Evolutionary conservation across 2,888 invertebrate species (phyloP), one percentile per base, ranked within the genome.

Genomic region (Gerris lacustris): DNA sequence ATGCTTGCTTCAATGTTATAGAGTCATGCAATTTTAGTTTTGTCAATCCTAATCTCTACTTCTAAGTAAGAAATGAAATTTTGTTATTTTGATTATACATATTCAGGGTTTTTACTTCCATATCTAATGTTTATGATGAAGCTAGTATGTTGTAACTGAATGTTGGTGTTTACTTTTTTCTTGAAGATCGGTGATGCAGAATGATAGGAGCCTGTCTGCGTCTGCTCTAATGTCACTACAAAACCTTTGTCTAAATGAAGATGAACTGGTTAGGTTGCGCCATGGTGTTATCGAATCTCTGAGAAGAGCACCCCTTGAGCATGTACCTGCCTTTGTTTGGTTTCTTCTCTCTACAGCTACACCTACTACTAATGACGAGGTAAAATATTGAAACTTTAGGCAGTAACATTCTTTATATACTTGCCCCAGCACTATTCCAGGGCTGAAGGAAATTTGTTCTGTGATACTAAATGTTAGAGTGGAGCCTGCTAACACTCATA

Each of bases 211-310:
- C 67, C 79, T 89, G 45, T 85, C 85, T 43, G 85, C 84, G 45
- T 85, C 86, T 44, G 84, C 88, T 76, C 81, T 90, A 72, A 87
- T 88, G 73, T 88, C 88, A 76, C 81, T 90, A 66, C 83, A 86
- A 63, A 85, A 86, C 75, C 81, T 90, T 63, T 85, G 84, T 74
- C 80, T 89, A 68, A 84, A 85, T 76, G 80, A 81, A 71, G 82
- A 84, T 73, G 80, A 87, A 63, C 85, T 86, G 77, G 83, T 84
- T 70, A 84, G 85, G 77, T 83, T 88, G 68, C 79, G 88, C 44
- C 80, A 81, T 63, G 82, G 86, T 72, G 77, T 87, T 55, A 81
- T 82, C 74, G 83, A 73, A 63, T 72, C 74, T n/a, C 71, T 77
- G 45, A 72, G 76, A 67, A 78, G 77, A 74, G 72, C 78, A 17